Evolutionary conservation across 2,888 invertebrate genomes (phyloP), one percentile per base, ranked within the genome.

Genomic region (Thera obeliscata): DNA sequence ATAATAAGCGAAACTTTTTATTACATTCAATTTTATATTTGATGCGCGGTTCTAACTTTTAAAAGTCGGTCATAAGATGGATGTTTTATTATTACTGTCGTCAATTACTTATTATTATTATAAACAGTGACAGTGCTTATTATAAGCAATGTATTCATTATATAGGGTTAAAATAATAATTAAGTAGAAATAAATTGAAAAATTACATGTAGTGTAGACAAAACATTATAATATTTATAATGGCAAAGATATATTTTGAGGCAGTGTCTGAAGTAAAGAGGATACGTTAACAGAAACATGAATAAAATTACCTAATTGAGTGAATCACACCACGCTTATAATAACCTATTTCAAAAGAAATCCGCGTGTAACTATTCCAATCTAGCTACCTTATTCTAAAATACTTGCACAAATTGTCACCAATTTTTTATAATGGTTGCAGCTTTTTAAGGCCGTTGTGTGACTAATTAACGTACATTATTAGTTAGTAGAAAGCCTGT

Each of bases 341-440:
- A 46, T 9, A 52, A 33, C 33, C 52, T 52, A 33, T 12, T 63
- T 50, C n/a, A 38, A 41, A 63, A 22, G 50, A 38, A 56, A 63
- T 41, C 33, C 41, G 38, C 49, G 38, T 46, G 43, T 36, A 56
- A 12, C 38, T 7, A 59, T 54, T 56, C 48, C 64, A 77, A 81
- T 81, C 81, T 81, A 86, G 81, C 82, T 74, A 78, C 81, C 83
- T 79, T 80, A 75, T 64, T 69, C 73, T 77, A 78, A 69, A 72
- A 74, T 77, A 77, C 69, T 50, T 50, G 77, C 41, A 41, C 4
- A 41, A 38, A 22, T 22, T 38, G 38, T 22, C 41, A 41, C 5
- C 41, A 41, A 41, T 41, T 41, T 22, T 22, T 22, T 22, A 22
- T 22, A 22, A 22, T 22, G 22, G 22, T 22, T 22, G 22, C 22